Percentiles rank a stretch among this genome's conserved stretches.
Conservation (phyloP, 1,140 invertebrate genomes). For the Fopius arisanus region DNA sequence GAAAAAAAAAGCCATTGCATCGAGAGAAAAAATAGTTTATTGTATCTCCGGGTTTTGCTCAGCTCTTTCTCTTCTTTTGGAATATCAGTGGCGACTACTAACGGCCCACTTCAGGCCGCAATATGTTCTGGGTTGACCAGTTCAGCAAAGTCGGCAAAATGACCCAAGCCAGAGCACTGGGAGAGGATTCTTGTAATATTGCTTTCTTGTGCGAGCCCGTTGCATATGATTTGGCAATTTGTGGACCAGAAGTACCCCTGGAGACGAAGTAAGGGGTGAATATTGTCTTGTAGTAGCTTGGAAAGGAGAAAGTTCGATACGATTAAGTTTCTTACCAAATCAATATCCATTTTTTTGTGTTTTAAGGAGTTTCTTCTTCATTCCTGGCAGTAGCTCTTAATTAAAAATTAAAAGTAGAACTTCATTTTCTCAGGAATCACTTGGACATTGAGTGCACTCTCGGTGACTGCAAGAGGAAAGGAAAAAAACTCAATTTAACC, state of each 20-base stretch:
- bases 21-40: not conserved
- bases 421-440: too few relatives aligned
- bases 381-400: too few relatives aligned
- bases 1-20: not conserved
- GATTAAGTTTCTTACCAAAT: too few relatives aligned
- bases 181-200: not conserved
- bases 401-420: too few relatives aligned
- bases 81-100: not conserved
- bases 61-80: not conserved
- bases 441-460: too few relatives aligned
- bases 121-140: not conserved
- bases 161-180: not conserved
- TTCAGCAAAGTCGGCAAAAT: conserved; percentile 1
- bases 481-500: too few relatives aligned
- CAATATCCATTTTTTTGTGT: too few relatives aligned
- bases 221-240: not conserved
- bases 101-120: conserved; percentile 2
- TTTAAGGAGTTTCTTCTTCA: too few relatives aligned
- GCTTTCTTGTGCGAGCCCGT: not conserved
- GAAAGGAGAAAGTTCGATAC: too few relatives aligned
- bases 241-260: not conserved
- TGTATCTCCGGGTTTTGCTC: not conserved
- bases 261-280: too few relatives aligned
- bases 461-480: too few relatives aligned
- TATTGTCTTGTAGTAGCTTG: too few relatives aligned